phyloP scores from a whole-genome alignment of 2,888 invertebrate species.

The Allolobophora icterica region DNA sequence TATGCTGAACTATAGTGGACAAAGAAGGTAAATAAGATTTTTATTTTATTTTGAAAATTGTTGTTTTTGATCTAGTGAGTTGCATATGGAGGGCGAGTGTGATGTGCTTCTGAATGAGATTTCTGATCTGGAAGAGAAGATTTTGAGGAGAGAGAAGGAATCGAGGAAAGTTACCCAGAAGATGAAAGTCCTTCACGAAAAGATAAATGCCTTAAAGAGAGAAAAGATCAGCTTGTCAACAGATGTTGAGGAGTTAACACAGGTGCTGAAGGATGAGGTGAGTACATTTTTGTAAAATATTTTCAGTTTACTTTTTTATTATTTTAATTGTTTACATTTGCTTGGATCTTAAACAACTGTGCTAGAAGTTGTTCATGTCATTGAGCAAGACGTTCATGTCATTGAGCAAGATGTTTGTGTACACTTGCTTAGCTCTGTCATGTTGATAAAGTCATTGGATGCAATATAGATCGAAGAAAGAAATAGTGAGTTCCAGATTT shows the following conservation, averaged over 20 bases:
- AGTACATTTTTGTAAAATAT: background rate
- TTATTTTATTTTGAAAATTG: background rate
- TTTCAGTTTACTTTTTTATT: background rate
- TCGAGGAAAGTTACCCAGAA: background rate
- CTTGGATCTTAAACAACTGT: background rate
- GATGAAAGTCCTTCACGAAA: background rate
- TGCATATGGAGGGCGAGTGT: constrained; percentile 46
- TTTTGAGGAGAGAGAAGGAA: constrained; percentile 32
- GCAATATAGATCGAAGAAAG: too few relatives aligned
- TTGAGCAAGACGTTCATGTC: too few relatives aligned
- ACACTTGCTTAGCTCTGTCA: too few relatives aligned
- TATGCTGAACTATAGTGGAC: too few relatives aligned
- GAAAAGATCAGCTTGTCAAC: background rate
- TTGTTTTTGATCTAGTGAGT: constrained; percentile 29
- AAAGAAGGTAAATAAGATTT: too few relatives aligned
- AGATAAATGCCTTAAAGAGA: background rate
- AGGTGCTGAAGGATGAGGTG: constrained; percentile 39
- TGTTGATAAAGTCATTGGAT: too few relatives aligned
- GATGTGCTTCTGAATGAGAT: constrained; percentile 37
- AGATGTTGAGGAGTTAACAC: constrained; percentile 19
- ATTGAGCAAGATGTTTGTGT: too few relatives aligned
- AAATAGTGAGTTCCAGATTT: too few relatives aligned
- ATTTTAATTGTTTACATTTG: background rate
- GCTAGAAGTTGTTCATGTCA: too few relatives aligned
- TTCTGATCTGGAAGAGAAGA: constrained; percentile 33